These are phyloP conservation scores for Chydorus sphaericus DNA, from an alignment of 2,888 invertebrate genomes.

Conservation along the genomic window DNA sequence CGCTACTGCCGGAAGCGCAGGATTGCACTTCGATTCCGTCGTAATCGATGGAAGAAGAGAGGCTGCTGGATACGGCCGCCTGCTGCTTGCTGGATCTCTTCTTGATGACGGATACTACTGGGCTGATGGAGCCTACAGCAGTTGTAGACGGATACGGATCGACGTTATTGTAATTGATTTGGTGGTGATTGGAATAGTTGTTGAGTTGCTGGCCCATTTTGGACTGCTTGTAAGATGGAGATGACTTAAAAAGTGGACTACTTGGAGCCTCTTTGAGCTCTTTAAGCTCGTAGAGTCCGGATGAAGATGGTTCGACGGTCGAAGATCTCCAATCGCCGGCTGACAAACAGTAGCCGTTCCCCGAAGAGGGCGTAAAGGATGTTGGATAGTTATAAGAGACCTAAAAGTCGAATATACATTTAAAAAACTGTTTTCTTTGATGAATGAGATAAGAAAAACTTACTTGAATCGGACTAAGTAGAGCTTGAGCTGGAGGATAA, in stretches of 20 bases:
- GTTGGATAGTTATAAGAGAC: not conserved
- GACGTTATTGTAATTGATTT: too few relatives aligned
- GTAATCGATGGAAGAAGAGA: not conserved
- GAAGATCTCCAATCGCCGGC: not conserved
- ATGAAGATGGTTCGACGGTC: not conserved
- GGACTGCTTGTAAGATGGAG: not conserved
- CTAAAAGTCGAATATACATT: not conserved
- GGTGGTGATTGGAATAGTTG: not conserved
- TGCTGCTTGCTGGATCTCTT: not conserved
- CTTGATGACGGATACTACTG: not conserved
- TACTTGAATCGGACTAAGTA: slow-evolving; percentile 16
- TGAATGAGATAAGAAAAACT: not conserved
- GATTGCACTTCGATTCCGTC: not conserved
- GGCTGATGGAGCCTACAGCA: not conserved
- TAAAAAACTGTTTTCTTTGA: not conserved
- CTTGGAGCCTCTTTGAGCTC: not conserved
- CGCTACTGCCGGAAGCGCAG: slow-evolving; percentile 23
- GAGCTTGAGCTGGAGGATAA: slow-evolving; percentile 6
- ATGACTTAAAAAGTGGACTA: not conserved
- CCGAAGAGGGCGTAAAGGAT: not conserved
- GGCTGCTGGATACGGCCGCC: not conserved
- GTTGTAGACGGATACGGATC: not conserved
- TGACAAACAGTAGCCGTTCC: not conserved
- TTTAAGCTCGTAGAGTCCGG: not conserved
- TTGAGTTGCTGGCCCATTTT: not conserved